phyloP scores from a whole-genome alignment of 2,113 vertebrate species.

The Sinocyclocheilus anshuiensis region DNA sequence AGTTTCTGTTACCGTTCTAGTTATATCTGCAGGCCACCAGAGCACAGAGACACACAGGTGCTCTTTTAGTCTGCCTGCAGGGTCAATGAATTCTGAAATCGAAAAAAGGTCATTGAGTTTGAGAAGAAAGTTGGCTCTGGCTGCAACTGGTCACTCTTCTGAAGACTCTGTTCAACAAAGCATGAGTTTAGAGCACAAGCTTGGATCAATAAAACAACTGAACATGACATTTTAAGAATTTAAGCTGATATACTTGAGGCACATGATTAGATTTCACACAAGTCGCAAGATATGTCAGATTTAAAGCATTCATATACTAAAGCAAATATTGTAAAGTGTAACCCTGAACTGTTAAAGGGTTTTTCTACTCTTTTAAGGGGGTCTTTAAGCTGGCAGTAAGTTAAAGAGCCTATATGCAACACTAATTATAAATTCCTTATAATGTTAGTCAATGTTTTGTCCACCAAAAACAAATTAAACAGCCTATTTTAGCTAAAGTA shows the following conservation, averaged over 20 bases:
- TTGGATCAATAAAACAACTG: background rate
- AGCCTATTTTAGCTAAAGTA: background rate
- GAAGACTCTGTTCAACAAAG: background rate
- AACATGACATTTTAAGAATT: background rate
- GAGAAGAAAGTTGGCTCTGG: background rate
- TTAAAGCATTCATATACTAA: background rate
- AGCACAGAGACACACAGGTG: background rate
- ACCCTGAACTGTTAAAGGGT: background rate
- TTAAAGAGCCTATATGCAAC: background rate
- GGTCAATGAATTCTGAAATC: background rate
- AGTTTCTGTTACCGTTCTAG: conserved; percentile 1
- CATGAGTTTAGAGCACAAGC: background rate
- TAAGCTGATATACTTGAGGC: background rate
- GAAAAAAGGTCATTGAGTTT: background rate
- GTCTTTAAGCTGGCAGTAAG: background rate
- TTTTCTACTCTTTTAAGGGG: background rate
- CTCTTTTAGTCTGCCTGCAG: background rate
- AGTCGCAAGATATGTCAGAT: background rate
- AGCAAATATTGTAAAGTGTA: background rate
- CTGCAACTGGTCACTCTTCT: background rate
- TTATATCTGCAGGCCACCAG: background rate
- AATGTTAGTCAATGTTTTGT: background rate
- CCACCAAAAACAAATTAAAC: background rate
- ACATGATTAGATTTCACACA: background rate
- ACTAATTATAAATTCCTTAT: background rate